Percentiles rank a stretch among this genome's conserved stretches.
These are phyloP conservation scores for Flexamia atlantica DNA, from an alignment of 2,888 invertebrate species.

Conservation along the genomic window DNA sequence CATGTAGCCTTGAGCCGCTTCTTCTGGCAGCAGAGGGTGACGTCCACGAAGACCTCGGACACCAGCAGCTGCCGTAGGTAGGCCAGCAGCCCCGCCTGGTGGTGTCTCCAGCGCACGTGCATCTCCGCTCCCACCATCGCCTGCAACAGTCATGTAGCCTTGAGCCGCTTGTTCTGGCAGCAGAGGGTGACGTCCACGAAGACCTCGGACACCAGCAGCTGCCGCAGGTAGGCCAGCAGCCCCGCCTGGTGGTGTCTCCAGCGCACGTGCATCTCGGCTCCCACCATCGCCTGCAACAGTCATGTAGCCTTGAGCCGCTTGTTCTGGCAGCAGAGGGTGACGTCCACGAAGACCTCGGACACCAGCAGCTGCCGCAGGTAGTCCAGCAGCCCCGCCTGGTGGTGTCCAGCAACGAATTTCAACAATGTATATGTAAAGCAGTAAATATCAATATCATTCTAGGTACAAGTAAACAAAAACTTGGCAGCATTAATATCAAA, in stretches of 20 bases:
- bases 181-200: conserved; percentile 81
- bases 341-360: conserved; percentile 79
- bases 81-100: conserved; percentile 68
- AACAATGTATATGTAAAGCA: no score
- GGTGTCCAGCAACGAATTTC: conserved; percentile 68
- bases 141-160: not conserved
- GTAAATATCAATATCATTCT: no score
- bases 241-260: conserved; percentile 68
- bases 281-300: conserved; percentile 42
- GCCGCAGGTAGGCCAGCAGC: conserved; percentile 69
- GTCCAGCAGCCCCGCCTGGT: conserved; percentile 68
- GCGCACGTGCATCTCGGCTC: conserved; percentile 67
- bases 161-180: conserved; percentile 80
- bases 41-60: conserved; percentile 79
- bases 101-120: conserved; percentile 68
- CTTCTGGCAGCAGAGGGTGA: conserved; percentile 81
- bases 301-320: conserved; percentile 76
- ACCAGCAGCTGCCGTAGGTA: conserved; percentile 75
- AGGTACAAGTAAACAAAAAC: no score
- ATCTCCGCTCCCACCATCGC: conserved; percentile 64
- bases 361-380: conserved; percentile 75
- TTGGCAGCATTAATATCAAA: no score
- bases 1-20: conserved; percentile 79
- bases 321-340: conserved; percentile 81
- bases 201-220: conserved; percentile 77